Conservation (phyloP, 35 echinoderm and acorn worm species). For the Apostichopus parvimensis region DNA sequence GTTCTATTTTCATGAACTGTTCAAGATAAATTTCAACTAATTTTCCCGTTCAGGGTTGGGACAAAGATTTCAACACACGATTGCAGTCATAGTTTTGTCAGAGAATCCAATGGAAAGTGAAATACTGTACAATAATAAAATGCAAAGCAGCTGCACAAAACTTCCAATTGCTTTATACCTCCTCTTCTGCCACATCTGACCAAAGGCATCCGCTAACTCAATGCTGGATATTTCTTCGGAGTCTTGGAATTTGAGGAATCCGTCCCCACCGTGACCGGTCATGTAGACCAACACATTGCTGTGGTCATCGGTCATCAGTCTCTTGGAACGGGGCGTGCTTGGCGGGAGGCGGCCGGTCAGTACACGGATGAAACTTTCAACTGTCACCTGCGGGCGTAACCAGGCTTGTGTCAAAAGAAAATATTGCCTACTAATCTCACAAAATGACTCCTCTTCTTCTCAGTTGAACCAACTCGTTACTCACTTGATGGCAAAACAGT, state of each 20-base stretch:
- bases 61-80: no score
- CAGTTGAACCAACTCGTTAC: no score
- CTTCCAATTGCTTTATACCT: constrained; percentile 55
- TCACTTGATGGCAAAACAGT: no score
- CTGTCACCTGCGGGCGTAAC: constrained; percentile 62
- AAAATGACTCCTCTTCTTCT: no score
- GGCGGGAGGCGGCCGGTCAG: constrained; percentile 86
- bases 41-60: no score
- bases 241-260: constrained; percentile 98
- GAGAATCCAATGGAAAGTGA: no score
- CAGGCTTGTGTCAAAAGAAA: background rate
- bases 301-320: constrained; percentile 92
- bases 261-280: constrained; percentile 97
- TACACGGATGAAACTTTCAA: constrained; percentile 95
- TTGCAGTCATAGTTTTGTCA: no score
- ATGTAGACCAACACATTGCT: constrained; percentile 98
- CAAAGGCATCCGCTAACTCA: constrained; percentile 94
- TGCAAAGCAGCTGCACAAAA: no score
- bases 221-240: constrained; percentile 96
- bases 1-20: no score
- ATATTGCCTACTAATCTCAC: no score
- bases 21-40: no score
- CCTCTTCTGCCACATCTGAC: constrained; percentile 99
- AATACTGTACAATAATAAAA: no score
- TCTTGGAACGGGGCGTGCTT: constrained; percentile 89